Conservation (phyloP, 1,140 invertebrate genomes). For the Drosophila burlai region DNA sequence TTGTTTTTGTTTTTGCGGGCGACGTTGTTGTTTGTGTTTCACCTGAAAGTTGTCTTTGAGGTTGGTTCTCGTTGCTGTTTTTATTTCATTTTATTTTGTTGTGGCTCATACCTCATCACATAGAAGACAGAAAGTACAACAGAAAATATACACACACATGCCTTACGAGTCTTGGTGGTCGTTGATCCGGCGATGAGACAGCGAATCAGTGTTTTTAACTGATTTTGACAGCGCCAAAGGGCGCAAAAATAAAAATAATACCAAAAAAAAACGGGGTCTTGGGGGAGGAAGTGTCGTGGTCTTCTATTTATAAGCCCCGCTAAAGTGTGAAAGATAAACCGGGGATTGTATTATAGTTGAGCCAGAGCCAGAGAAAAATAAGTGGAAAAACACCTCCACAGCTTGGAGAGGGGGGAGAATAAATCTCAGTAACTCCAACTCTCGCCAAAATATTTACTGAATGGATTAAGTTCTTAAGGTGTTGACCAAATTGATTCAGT, state of each 20-base stretch:
- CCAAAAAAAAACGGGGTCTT: constrained; percentile 3
- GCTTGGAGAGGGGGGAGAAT: neutral
- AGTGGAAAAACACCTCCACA: constrained; percentile 11
- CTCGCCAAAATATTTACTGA: constrained; percentile 35
- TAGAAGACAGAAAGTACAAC: constrained; percentile 64
- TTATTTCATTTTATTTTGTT: constrained; percentile 35
- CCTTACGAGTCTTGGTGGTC: constrained; percentile 55
- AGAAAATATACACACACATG: constrained; percentile 32
- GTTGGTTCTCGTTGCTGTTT: constrained; percentile 48
- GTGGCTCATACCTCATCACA: constrained; percentile 59
- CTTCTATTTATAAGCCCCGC: constrained; percentile 62
- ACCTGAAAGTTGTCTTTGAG: constrained; percentile 80
- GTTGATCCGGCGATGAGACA: constrained; percentile 71
- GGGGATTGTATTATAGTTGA: constrained; percentile 10
- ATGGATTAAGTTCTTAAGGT: constrained; percentile 31
- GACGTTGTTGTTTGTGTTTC: constrained; percentile 63
- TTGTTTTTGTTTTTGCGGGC: constrained; percentile 29
- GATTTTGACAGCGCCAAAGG: constrained; percentile 57
- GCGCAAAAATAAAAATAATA: constrained; percentile 17
- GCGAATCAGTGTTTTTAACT: constrained; percentile 68
- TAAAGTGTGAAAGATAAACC: constrained; percentile 41
- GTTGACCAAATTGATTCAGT: constrained; percentile 11
- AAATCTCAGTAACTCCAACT: neutral
- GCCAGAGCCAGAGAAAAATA: neutral
- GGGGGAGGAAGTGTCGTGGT: constrained; percentile 37